phyloP scores from a whole-genome alignment of 2,113 vertebrate genomes.

The Oncorhynchus nerka region DNA sequence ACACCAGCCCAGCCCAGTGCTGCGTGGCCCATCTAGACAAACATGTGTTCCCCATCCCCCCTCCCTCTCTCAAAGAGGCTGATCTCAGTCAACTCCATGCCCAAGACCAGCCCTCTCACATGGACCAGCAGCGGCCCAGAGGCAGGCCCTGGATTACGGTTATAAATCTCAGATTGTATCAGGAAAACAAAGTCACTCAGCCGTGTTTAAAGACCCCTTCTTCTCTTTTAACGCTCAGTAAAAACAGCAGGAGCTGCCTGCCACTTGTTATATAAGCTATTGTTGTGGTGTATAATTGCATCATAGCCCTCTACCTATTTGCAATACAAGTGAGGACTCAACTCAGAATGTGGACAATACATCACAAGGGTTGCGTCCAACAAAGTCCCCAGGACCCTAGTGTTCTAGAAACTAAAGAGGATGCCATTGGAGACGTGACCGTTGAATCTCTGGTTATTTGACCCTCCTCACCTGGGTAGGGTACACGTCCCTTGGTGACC shows the following conservation, averaged over 20 bases:
- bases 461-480: constrained; percentile 89
- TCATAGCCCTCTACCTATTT: background rate
- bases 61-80: constrained; percentile 83
- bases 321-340: background rate
- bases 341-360: too few species aligned
- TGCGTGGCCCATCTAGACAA: constrained; percentile 40
- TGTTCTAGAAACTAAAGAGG: too few species aligned
- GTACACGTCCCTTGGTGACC: constrained; percentile 96
- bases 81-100: constrained; percentile 5
- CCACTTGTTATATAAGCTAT: constrained; percentile 11
- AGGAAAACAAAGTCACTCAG: constrained; percentile 19
- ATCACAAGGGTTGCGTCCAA: too few species aligned
- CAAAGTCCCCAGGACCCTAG: too few species aligned
- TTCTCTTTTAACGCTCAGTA: background rate
- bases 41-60: constrained; percentile 37
- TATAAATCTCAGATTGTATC: constrained; percentile 28
- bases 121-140: constrained; percentile 78
- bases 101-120: constrained; percentile 20
- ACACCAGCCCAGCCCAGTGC: constrained; percentile 13
- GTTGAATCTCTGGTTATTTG: background rate
- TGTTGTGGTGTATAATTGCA: background rate
- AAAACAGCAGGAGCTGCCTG: constrained; percentile 21
- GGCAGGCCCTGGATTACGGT: constrained; percentile 62
- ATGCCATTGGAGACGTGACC: too few species aligned
- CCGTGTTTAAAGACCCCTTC: constrained; percentile 18